These are phyloP conservation scores for Dipodomys spectabilis DNA, from an alignment of 2,113 vertebrate genomes.

Conservation along the genomic window DNA sequence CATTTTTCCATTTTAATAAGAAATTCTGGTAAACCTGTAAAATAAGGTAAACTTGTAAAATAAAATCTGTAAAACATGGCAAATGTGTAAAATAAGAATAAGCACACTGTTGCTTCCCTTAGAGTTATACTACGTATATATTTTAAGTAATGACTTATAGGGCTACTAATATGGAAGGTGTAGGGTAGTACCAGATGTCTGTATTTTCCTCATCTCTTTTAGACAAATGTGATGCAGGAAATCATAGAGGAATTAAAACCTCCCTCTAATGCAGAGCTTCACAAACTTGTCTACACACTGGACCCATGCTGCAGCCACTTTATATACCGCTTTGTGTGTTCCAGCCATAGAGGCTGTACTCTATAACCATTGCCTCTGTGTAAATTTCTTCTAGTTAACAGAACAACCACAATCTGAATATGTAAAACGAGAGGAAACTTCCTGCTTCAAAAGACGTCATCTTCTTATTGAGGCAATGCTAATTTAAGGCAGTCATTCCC, in stretches of 20 bases:
- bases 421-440: background rate
- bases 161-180: background rate
- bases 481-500: background rate
- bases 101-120: no score
- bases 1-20: conserved; percentile 86
- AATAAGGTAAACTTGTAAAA: no score
- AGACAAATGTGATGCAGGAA: background rate
- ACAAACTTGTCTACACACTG: background rate
- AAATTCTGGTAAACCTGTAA: conserved; percentile 87
- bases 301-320: background rate
- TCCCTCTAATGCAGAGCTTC: background rate
- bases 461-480: background rate
- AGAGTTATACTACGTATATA: no score
- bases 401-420: background rate
- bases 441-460: background rate
- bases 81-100: no score
- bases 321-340: background rate
- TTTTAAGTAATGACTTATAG: no score
- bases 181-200: background rate
- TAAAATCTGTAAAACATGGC: no score
- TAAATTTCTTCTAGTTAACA: background rate
- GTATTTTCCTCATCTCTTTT: background rate
- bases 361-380: background rate
- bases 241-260: background rate
- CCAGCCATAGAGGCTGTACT: background rate